Evolutionary conservation across 2,113 vertebrate genomes (phyloP).

Genomic region (Hippocampus zosterae): DNA sequence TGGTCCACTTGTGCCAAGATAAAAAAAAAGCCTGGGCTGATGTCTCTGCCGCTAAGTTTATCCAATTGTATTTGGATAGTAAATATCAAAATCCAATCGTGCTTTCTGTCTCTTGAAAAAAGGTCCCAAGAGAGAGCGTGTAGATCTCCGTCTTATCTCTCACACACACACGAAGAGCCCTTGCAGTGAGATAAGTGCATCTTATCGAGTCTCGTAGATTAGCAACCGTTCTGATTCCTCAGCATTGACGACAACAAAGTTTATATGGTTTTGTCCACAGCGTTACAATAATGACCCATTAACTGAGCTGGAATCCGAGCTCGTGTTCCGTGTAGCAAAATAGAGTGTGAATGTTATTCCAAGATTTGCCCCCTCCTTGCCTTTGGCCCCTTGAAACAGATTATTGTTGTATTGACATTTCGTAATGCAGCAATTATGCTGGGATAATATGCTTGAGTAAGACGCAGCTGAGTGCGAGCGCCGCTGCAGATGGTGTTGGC

Average conservation of each 20-base stretch:
- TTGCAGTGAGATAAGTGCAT: conserved; percentile 39
- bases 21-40: not conserved
- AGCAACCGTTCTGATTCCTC: not conserved
- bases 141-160: not conserved
- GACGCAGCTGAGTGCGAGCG: conserved; percentile 16
- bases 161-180: conserved; percentile 27
- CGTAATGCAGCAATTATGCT: conserved; percentile 25
- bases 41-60: not conserved
- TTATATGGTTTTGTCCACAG: conserved; percentile 8
- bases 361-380: conserved; percentile 19
- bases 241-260: conserved; percentile 31
- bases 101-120: not conserved
- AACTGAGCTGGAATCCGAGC: conserved; percentile 21
- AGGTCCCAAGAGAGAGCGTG: conserved; percentile 2
- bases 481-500: conserved; percentile 33
- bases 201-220: conserved; percentile 50
- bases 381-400: conserved; percentile 8
- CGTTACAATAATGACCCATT: conserved; percentile 36
- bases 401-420: conserved; percentile 25
- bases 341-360: conserved; percentile 23
- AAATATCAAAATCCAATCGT: conserved; percentile 26
- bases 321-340: conserved; percentile 31
- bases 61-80: conserved; percentile 1
- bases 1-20: not conserved
- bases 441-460: conserved; percentile 29